phyloP scores from a whole-genome alignment of 1,140 invertebrate species.

The Diuraphis noxia region DNA sequence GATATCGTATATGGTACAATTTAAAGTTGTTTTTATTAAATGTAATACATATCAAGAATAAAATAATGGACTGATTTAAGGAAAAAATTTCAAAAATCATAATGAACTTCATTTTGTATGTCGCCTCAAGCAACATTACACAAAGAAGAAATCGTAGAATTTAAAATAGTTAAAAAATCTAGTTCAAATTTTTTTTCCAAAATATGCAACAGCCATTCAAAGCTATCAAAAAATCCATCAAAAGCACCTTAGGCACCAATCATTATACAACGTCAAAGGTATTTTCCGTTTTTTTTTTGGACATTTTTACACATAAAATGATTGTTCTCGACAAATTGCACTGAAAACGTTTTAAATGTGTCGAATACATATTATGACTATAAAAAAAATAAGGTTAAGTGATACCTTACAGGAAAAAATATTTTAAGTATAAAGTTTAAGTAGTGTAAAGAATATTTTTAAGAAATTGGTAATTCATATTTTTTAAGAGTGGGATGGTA shows the following conservation, averaged over 20 bases:
- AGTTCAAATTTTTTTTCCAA: not conserved
- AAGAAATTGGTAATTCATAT: not conserved
- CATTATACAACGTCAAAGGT: not conserved
- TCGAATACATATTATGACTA: not conserved
- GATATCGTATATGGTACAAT: not conserved
- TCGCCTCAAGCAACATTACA: not conserved
- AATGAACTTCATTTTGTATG: not conserved
- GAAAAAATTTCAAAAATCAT: too few species aligned
- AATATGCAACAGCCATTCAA: not conserved
- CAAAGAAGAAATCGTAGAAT: slow-evolving; percentile 3
- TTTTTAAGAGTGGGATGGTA: not conserved
- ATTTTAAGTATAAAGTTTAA: not conserved
- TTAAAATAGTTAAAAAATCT: not conserved
- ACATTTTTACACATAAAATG: not conserved
- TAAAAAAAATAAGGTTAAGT: not conserved
- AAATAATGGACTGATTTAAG: not conserved
- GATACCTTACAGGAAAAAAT: not conserved
- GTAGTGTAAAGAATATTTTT: not conserved
- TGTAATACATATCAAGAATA: not conserved
- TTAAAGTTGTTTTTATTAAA: not conserved
- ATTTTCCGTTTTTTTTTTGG: not conserved
- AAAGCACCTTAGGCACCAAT: not conserved
- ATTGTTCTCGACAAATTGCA: not conserved
- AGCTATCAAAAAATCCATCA: not conserved
- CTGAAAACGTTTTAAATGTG: not conserved